Evolutionary conservation across 2,797 vertebrate genomes (phyloP).

Genomic region (Betta splendens): DNA sequence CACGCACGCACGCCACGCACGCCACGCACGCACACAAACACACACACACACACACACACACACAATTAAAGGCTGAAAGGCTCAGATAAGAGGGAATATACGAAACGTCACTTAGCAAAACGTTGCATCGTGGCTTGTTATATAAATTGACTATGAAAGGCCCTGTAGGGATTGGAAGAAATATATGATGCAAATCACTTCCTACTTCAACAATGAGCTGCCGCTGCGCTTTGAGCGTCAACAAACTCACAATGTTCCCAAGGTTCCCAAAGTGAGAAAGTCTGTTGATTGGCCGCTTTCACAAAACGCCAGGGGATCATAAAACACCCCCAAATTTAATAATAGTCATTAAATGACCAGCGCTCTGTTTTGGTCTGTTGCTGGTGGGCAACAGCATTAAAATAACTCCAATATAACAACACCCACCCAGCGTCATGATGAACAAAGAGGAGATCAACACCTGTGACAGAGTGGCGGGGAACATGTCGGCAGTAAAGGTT

Average conservation of each 20-base stretch:
- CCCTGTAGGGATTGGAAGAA: conserved; percentile 8
- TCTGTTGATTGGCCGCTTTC: conserved; percentile 5
- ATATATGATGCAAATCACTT: conserved; percentile 17
- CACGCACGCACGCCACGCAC: too few relatives aligned
- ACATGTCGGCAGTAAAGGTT: too few relatives aligned
- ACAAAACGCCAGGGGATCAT: conserved; percentile 5
- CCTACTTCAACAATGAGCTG: conserved; percentile 10
- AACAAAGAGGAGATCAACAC: not conserved
- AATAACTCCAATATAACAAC: not conserved
- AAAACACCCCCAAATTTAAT: conserved; percentile 24
- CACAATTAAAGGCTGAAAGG: not conserved
- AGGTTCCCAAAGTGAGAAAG: not conserved
- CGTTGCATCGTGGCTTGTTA: not conserved
- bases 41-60: too few relatives aligned
- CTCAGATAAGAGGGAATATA: too few relatives aligned
- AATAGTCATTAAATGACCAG: conserved; percentile 13
- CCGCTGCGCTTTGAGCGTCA: conserved; percentile 32
- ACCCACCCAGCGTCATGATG: not conserved
- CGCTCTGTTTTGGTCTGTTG: not conserved
- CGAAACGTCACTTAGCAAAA: too few relatives aligned
- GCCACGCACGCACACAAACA: too few relatives aligned
- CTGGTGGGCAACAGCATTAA: not conserved
- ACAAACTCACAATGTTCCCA: conserved; percentile 2
- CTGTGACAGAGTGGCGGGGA: too few relatives aligned
- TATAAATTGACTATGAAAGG: conserved; percentile 6